A percentile compares a stretch with the other conserved stretches of the same genome.
Evolutionary conservation across 2,797 vertebrate species (phyloP).

Genomic region (Esox masquinongy): DNA sequence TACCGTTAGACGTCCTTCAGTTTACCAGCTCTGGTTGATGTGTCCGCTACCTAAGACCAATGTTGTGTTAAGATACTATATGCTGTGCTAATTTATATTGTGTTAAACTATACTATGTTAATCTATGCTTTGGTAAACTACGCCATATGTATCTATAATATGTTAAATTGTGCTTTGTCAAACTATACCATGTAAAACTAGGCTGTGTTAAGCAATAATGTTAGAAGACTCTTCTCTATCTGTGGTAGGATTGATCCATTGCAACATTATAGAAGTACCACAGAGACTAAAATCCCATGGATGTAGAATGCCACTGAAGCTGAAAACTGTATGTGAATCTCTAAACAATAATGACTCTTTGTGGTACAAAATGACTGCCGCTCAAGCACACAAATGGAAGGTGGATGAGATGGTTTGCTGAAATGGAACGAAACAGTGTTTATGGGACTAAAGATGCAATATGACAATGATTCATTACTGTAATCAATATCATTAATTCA

Average conservation of each 20-base stretch:
- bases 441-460: not conserved
- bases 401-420: not conserved
- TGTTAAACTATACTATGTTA: too few relatives aligned
- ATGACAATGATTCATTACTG: not conserved
- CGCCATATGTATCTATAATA: too few relatives aligned
- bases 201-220: not conserved
- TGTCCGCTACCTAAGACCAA: not conserved
- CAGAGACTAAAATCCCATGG: not conserved
- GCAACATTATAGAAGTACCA: not conserved
- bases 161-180: too few relatives aligned
- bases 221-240: not conserved
- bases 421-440: not conserved
- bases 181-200: too few relatives aligned
- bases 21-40: not conserved
- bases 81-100: too few relatives aligned
- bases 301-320: not conserved
- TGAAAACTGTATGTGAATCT: not conserved
- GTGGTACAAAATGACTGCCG: not conserved
- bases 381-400: not conserved
- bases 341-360: not conserved
- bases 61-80: not conserved
- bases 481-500: conserved; percentile 5
- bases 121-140: too few relatives aligned
- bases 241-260: not conserved
- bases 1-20: not conserved